Base-by-base conservation (phyloP, 1,140 invertebrate genomes). In the Bradynema listronoti region DNA sequence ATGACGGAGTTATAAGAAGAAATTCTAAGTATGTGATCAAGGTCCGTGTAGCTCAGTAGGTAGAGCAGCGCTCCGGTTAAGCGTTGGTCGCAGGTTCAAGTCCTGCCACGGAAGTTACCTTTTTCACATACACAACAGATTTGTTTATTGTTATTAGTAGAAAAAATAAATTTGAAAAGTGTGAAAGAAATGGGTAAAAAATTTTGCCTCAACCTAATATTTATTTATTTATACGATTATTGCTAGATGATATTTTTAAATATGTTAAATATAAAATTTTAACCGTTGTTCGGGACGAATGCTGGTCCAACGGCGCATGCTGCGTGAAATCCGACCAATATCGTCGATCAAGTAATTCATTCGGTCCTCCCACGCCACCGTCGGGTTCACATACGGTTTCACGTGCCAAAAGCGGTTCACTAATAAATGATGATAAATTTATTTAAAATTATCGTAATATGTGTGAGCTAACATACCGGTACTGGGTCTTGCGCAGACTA, bases 401-500 rank as follows among this genome's bases (percentile, higher is more conserved):
- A 56, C 16, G 27, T 67, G 65, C 22, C 25, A 67, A 50, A 36
- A 67, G 47, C 65, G 60, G 52, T 67, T 67, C 29, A 61, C 47
- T 32, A 30, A 27, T n/a, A 50, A 50, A 39, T 19, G 19, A 11
- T 39, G 36, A 11, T 11, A 19, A 39, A 39, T 39, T 11, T 39
- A 39, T 11, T 39, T 11, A 11, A 11, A 24, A 9, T 9, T 22
- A 7, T 29, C 19, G 11, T 14, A 47, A 9, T 24, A 47, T 47
- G 45, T 22, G 19, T 47, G 60, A 32, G 60, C 39, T 34, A 43
- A 61, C 49, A 58, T 47, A 63, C 58, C n/a, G 45, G 68, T 70
- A 46, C 56, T 60, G 42, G 68, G 68, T 70, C 68, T 67, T 61
- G 68, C 68, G 68, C 58, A 70, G 45, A 55, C 69, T 29, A 66